Conservation (phyloP, 2,113 vertebrate species). For the Alethe castanea region DNA sequence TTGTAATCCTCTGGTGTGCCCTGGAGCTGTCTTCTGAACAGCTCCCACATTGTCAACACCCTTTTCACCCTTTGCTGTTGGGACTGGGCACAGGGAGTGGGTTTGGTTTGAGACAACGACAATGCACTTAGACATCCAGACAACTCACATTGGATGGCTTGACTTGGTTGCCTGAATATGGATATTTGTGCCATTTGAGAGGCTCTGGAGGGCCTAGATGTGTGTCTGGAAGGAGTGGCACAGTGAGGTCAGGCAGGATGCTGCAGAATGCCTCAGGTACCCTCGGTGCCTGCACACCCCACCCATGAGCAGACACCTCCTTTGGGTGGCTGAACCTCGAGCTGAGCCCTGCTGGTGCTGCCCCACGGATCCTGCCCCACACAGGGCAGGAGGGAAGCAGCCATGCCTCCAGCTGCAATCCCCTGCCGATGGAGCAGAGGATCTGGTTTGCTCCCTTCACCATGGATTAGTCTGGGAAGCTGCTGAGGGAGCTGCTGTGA, state of each 20-base stretch:
- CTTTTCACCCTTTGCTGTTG: background rate
- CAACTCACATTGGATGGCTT: background rate
- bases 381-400: background rate
- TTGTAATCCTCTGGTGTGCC: background rate
- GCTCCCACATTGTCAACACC: background rate
- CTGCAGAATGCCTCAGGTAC: background rate
- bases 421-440: background rate
- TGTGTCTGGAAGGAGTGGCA: background rate
- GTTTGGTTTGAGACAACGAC: background rate
- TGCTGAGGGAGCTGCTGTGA: background rate
- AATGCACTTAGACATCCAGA: background rate
- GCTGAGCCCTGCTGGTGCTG: background rate
- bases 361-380: background rate
- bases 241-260: background rate
- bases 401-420: background rate
- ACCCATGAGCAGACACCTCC: background rate
- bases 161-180: background rate
- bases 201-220: rapidly evolving
- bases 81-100: background rate
- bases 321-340: background rate
- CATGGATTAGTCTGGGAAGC: background rate
- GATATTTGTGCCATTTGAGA: background rate
- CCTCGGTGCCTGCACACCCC: background rate
- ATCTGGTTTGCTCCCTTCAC: background rate
- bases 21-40: background rate